Base-by-base conservation (phyloP, 2,797 vertebrate species). In the Lepilemur septentrionalis region DNA sequence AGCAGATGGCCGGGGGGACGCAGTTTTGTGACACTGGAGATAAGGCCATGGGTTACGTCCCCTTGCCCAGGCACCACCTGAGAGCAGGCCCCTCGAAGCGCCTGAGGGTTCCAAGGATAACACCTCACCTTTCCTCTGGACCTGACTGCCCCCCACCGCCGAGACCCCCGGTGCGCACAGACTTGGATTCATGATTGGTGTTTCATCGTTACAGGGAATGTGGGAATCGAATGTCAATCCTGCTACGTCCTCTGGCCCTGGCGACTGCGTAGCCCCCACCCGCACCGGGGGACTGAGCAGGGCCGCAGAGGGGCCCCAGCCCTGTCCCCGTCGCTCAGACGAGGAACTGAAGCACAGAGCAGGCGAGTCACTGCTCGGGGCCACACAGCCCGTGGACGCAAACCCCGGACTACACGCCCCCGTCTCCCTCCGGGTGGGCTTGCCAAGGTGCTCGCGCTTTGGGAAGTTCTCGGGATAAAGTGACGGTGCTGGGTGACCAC, bases 251-350 rank as follows among this genome's bases (percentile, higher is more conserved):
- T 61, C 13, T 72, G 88, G 28, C 41, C 35, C 50, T 0, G 0
- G 4, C 3, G 1, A 50, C 43, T 13, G 14, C 7, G 1, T 32
- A 1, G 35, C 4, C 30, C 32, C 22, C 32, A 2, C 43, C n/a
- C 3, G 0, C 0, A 2, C 0, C 6, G 2, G 1, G 10, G 70
- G 20, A 20, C 43, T 4, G 55, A 59, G 72, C 9, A 17, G 18
- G 7, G 7, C 1, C 35, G 15, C 32, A 12, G 25, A 46, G 38
- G 5, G 55, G 1, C 63, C 63, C 4, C 0, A 0, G 5, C 15
- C 2, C 46, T 13, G 25, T 35, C 43, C 30, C 41, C 1, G 4
- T 2, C 18, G 28, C 20, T 4, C 48, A 38, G 43, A 46, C 5
- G 25, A 52, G 61, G n/a, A 32, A 14, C n/a, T 52, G 13, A 61